phyloP scores from a whole-genome alignment of 2,797 vertebrate genomes.

The Hirundo rustica region DNA sequence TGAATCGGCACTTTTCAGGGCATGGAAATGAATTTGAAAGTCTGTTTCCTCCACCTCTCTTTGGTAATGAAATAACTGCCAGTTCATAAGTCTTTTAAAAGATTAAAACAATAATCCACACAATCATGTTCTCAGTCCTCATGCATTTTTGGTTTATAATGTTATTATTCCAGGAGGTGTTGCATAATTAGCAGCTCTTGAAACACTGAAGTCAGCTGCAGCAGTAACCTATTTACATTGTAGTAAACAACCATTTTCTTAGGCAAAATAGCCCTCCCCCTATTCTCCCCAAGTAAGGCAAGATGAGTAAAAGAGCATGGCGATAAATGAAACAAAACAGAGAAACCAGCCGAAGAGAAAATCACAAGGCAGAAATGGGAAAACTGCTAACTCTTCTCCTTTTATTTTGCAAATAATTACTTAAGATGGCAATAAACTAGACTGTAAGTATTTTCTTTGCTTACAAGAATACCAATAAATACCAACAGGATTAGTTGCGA shows the following conservation, averaged over 20 bases:
- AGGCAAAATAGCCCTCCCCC: neutral
- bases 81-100: neutral
- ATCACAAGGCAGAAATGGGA: neutral
- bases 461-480: neutral
- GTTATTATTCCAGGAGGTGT: neutral
- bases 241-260: neutral
- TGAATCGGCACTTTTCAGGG: neutral
- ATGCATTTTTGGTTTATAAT: neutral
- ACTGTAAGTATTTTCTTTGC: neutral
- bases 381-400: neutral
- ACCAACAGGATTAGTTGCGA: neutral
- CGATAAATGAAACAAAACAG: neutral
- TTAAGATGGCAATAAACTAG: neutral
- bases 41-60: neutral
- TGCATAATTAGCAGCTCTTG: neutral
- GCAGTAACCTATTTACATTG: neutral
- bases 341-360: neutral
- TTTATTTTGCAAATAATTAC: neutral
- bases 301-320: neutral
- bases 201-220: neutral
- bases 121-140: neutral
- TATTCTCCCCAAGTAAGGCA: neutral
- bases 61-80: neutral
- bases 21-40: neutral
- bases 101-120: slow-evolving; percentile 1